These are phyloP conservation scores for Semibalanus balanoides DNA, from an alignment of 1,140 invertebrate genomes.

Conservation along the genomic window DNA sequence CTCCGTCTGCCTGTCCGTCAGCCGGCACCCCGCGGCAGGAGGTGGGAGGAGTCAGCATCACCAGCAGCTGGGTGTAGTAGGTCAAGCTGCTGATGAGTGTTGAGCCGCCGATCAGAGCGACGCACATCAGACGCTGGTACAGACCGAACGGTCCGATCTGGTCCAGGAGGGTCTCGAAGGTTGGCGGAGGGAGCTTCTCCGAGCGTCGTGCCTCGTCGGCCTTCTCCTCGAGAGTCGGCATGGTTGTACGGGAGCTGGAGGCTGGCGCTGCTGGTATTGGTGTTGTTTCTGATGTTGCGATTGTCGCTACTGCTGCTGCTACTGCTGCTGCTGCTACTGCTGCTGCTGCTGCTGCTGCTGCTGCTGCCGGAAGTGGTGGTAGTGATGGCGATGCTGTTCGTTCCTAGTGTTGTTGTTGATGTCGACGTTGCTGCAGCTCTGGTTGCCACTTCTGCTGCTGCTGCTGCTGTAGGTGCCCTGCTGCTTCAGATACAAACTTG, in stretches of 20 bases:
- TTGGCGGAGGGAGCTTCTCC: background rate
- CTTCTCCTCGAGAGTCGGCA: background rate
- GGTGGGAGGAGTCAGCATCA: slow-evolving; percentile 21
- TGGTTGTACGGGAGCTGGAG: background rate
- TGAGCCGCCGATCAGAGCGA: slow-evolving; percentile 16
- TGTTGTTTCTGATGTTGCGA: too few relatives aligned
- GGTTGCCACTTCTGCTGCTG: too few relatives aligned
- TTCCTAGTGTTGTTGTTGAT: too few relatives aligned
- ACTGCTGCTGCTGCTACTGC: too few relatives aligned
- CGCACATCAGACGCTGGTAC: slow-evolving; percentile 18
- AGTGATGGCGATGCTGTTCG: too few relatives aligned
- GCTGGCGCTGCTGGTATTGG: too few relatives aligned
- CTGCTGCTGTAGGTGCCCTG: too few relatives aligned
- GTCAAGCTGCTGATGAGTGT: slow-evolving; percentile 16
- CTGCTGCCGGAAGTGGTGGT: too few relatives aligned
- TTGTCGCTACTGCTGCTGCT: too few relatives aligned
- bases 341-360: too few relatives aligned
- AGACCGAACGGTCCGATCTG: slow-evolving; percentile 18
- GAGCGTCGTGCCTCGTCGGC: background rate
- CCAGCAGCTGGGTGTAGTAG: slow-evolving; percentile 23
- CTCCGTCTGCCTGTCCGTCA: background rate
- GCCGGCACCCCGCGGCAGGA: slow-evolving; percentile 11
- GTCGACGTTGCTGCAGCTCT: too few relatives aligned
- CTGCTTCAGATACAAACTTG: too few relatives aligned
- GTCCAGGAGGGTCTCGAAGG: slow-evolving; percentile 17